A percentile compares a stretch with the other conserved stretches of the same genome.
phyloP scores from a whole-genome alignment of 2,113 vertebrate genomes.

The Sitta europaea region DNA sequence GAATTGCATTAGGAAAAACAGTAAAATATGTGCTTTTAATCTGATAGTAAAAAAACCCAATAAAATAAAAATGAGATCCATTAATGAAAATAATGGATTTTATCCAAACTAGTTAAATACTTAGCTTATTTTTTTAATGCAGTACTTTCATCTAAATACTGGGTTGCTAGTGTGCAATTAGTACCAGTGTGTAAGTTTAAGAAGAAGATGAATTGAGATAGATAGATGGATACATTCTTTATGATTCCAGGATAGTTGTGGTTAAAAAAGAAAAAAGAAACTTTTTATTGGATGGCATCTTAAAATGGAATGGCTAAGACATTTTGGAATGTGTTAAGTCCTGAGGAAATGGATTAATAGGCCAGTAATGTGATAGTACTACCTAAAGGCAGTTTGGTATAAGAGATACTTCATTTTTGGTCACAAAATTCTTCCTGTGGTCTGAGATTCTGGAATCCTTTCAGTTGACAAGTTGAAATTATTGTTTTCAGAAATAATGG shows the following conservation, averaged over 20 bases:
- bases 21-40: constrained; percentile 72
- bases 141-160: constrained; percentile 41
- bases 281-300: background rate
- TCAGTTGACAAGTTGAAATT: background rate
- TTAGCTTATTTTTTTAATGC: constrained; percentile 13
- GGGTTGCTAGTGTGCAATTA: constrained; percentile 34
- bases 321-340: background rate
- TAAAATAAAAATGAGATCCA: constrained; percentile 73
- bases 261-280: background rate
- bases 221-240: background rate
- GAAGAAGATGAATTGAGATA: background rate
- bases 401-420: background rate
- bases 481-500: background rate
- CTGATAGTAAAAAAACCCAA: constrained; percentile 66
- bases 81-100: constrained; percentile 77
- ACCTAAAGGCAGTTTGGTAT: background rate
- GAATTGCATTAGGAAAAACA: constrained; percentile 68
- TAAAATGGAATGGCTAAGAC: background rate
- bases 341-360: background rate
- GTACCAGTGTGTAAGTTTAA: background rate
- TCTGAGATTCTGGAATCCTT: background rate
- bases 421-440: background rate
- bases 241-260: background rate
- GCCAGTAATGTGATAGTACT: background rate
- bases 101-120: constrained; percentile 63